Evolutionary conservation across 2,888 invertebrate genomes (phyloP), one percentile per base, ranked within the genome.

Genomic region (Imbricaverruca yamaguchii): DNA sequence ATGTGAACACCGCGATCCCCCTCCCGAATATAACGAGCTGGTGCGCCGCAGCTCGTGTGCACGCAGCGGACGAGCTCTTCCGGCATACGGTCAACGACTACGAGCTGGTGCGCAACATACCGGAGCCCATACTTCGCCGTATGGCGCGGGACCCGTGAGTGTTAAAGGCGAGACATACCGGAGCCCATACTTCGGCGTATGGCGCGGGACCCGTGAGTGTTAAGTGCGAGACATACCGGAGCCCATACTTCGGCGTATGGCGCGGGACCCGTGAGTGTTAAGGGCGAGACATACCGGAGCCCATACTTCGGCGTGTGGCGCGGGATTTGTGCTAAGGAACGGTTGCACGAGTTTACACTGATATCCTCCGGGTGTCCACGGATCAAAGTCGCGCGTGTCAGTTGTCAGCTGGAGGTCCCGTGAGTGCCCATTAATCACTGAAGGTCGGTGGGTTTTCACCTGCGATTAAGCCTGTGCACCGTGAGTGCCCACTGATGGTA

Each of bases 11-110:
- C n/a, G n/a, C n/a, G n/a, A n/a, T n/a, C n/a, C n/a, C n/a, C n/a
- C n/a, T n/a, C n/a, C n/a, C n/a, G n/a, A n/a, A n/a, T n/a, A n/a
- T n/a, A n/a, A n/a, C n/a, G n/a, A n/a, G n/a, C n/a, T n/a, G 61
- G 57, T 55, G 80, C 25, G n/a, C 18, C 74, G 59, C 74, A 74
- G 74, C 23, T 18, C 74, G 74, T 13, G 74, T 74, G 74, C 74
- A 53, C 8, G 53, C 74, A 21, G 53, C 74, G 53, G 74, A 74
- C 74, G 55, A 55, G 53, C 7, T 74, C 18, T 79, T 79, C 57
- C n/a, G 23, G 6, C 57, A 79, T 23, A 4, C 13, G 10, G 57
- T 79, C 11, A 1, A 6, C 57, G 57, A 56, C 9, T 79, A 57
- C 57, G 78, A 79, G 57, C 78, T 79, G 57, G 78, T 79, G 13